Evolutionary conservation across 2,797 vertebrate species (phyloP).

Genomic region (Allobates femoralis): DNA sequence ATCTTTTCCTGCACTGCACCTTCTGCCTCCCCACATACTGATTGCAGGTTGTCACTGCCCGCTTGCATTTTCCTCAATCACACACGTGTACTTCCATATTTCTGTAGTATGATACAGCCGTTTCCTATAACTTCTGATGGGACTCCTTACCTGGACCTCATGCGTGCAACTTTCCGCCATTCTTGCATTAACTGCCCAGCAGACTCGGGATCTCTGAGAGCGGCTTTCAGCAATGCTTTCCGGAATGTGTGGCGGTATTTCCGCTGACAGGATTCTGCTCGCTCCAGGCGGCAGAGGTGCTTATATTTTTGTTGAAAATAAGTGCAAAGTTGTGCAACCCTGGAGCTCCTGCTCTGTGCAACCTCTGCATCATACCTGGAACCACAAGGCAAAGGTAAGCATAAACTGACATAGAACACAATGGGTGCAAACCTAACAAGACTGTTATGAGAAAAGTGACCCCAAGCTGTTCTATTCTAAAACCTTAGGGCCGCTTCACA

Average conservation of each 20-base stretch:
- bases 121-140: not conserved
- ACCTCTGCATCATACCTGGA: conserved; percentile 83
- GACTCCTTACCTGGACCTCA: conserved; percentile 79
- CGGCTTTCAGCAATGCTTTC: conserved; percentile 94
- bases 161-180: conserved; percentile 78
- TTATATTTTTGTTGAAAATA: conserved; percentile 98
- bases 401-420: not conserved
- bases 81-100: too few relatives aligned
- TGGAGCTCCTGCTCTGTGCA: conserved; percentile 84
- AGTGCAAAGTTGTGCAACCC: conserved; percentile 94
- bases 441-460: too few relatives aligned
- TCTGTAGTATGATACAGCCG: not conserved
- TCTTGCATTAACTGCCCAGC: conserved; percentile 89
- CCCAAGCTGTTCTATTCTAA: too few relatives aligned
- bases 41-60: not conserved
- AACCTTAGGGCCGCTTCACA: too few relatives aligned
- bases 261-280: conserved; percentile 90
- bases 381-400: conserved; percentile 23
- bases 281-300: conserved; percentile 97
- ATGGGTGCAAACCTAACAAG: not conserved
- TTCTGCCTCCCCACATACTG: not conserved
- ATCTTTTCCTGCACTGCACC: not conserved
- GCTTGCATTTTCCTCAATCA: too few relatives aligned
- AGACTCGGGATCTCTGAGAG: conserved; percentile 88
- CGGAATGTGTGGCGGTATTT: conserved; percentile 92